Percentiles rank a stretch among this genome's conserved stretches.
These are phyloP conservation scores for Sitophilus oryzae DNA, from an alignment of 1,140 invertebrate genomes.

Conservation along the genomic window DNA sequence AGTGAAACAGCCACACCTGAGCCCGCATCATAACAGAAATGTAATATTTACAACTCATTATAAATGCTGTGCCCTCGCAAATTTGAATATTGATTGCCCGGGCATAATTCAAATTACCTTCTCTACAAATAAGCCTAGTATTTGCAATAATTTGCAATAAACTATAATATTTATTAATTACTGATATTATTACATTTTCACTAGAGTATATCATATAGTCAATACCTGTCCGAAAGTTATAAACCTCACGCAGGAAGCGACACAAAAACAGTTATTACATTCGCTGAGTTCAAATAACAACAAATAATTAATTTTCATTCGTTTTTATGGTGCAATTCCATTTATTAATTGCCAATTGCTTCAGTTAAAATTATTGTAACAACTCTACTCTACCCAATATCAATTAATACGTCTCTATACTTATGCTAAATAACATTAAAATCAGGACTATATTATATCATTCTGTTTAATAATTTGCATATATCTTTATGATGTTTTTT, in stretches of 20 bases:
- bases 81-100: constrained; percentile 14
- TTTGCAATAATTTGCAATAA: constrained; percentile 25
- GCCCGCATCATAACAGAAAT: constrained; percentile 2
- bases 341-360: no score
- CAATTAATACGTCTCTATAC: no score
- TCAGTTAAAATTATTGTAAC: no score
- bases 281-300: not conserved
- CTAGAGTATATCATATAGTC: not conserved
- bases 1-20: constrained; percentile 5
- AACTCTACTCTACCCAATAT: no score
- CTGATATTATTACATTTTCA: constrained; percentile 18
- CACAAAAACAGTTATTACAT: not conserved
- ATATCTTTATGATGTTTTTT: no score
- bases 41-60: constrained; percentile 14
- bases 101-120: constrained; percentile 22
- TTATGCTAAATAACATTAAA: no score
- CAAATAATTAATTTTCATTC: not conserved
- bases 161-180: constrained; percentile 25
- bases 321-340: not conserved
- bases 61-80: constrained; percentile 12
- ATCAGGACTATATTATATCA: no score
- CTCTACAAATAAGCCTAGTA: constrained; percentile 17
- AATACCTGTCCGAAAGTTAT: not conserved
- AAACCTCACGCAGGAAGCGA: not conserved
- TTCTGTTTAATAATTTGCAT: no score